phyloP scores from a whole-genome alignment of 2,797 vertebrate genomes.

The Alcedo atthis region DNA sequence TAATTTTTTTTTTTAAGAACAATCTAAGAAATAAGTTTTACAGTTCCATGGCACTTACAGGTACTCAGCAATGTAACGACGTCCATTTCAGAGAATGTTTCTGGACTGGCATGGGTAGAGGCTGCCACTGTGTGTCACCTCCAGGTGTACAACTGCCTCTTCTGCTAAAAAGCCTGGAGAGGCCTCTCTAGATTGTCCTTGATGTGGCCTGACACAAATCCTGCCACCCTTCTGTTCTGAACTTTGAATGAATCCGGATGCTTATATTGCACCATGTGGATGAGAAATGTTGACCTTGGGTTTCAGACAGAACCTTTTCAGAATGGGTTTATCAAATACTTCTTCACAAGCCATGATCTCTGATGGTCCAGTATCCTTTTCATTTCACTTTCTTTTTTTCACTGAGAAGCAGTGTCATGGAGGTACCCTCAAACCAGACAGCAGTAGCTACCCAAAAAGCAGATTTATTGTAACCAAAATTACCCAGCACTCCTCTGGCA shows the following conservation, averaged over 20 bases:
- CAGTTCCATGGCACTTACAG: not conserved
- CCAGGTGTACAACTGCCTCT: not conserved
- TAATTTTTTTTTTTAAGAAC: not conserved
- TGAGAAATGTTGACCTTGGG: not conserved
- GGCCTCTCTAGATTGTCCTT: not conserved
- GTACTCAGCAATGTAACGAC: not conserved
- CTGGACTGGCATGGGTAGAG: not conserved
- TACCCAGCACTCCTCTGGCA: no score
- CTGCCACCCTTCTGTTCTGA: not conserved
- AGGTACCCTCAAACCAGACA: not conserved
- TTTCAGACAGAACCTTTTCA: not conserved
- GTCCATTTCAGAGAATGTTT: not conserved
- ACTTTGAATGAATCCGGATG: not conserved
- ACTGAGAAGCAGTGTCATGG: not conserved
- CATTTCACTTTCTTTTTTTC: not conserved
- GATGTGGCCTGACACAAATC: not conserved
- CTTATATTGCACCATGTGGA: not conserved
- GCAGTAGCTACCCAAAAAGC: not conserved
- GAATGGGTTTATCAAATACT: not conserved
- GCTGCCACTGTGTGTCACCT: rapidly evolving
- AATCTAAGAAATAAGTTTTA: not conserved
- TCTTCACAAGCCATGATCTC: not conserved
- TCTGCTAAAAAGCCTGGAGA: not conserved
- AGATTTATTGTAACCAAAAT: not conserved
- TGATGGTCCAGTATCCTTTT: not conserved